Evolutionary conservation across 2,113 vertebrate species (phyloP).

Genomic region (Siniperca chuatsi): DNA sequence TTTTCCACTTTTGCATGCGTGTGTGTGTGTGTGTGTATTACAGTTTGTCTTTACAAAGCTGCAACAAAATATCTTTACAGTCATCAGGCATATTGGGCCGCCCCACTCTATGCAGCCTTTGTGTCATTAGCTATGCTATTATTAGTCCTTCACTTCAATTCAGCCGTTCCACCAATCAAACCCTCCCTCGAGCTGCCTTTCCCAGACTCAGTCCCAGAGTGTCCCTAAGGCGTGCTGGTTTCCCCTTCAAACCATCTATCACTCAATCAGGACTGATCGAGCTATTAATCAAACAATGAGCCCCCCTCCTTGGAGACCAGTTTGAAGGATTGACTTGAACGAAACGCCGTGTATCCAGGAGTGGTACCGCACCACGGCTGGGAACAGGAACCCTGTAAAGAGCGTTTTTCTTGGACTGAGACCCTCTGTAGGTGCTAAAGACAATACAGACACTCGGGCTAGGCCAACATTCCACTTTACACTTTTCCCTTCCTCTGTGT

Average conservation of each 20-base stretch:
- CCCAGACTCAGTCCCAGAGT: constrained; percentile 52
- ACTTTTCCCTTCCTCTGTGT: constrained; percentile 83
- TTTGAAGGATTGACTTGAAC: constrained; percentile 67
- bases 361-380: constrained; percentile 71
- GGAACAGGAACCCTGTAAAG: constrained; percentile 81
- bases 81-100: constrained; percentile 28
- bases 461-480: constrained; percentile 85
- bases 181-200: constrained; percentile 44
- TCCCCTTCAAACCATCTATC: constrained; percentile 72
- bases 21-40: constrained; percentile 35
- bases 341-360: constrained; percentile 73
- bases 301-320: constrained; percentile 60
- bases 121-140: constrained; percentile 71
- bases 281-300: constrained; percentile 79
- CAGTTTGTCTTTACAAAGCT: constrained; percentile 38
- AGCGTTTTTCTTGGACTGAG: constrained; percentile 85
- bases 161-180: constrained; percentile 64
- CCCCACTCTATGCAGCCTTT: constrained; percentile 26
- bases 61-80: constrained; percentile 58
- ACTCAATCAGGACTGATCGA: constrained; percentile 75
- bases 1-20: constrained; percentile 70
- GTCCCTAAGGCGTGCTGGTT: constrained; percentile 58
- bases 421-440: constrained; percentile 85
- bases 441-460: constrained; percentile 85
- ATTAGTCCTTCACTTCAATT: constrained; percentile 72